Evolutionary conservation across 2,113 vertebrate species (phyloP), one percentile per base, ranked within the genome.

Genomic region (Gobius niger): DNA sequence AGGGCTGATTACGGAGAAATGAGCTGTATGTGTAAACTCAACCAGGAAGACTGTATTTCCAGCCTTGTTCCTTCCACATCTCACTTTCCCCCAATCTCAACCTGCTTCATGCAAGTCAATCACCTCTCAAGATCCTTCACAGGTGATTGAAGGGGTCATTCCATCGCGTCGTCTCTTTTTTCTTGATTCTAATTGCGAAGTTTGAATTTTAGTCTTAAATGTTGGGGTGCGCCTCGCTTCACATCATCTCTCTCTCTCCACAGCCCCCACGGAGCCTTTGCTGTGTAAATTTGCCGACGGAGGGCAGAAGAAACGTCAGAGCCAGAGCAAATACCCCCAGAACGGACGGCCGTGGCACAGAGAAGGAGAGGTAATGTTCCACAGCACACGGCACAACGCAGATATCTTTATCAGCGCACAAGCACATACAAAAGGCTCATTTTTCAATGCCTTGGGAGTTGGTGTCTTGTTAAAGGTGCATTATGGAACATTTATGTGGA

Each of bases 231-330:
- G 82, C 82, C 44, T 82, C 53, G 65, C 81, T 72, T 84, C 61
- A 9, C 67, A 15, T 47, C 67, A 72, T 68, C 82, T 64, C 83
- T 94, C 83, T 92, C 92, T 82, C 91, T 91, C 92, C 86, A 59
- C 93, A 98, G 96, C 95, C 85, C 96, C 96, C 89, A 95, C 91
- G 75, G 96, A 98, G 92, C 96, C 96, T 91, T 94, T 98, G 93
- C 95, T 98, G 93, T 98, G 96, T 92, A 98, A 98, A 94, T 98
- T 98, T 85, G 96, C 96, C 56, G 96, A 98, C 73, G 96, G 96
- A 92, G 96, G 96, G 82, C 96, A 98, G 91, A 98, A 98, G 93
- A 98, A 98, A 91, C 88, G 96, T 63, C 96, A 98, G 92, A 96
- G 96, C 92, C 96, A 98, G 93, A 96, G 95, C 92, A 98, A 98